Percentiles rank a stretch among this genome's conserved stretches.
phyloP scores from a whole-genome alignment of 2,113 vertebrate species.

The Brachypteracias leptosomus region DNA sequence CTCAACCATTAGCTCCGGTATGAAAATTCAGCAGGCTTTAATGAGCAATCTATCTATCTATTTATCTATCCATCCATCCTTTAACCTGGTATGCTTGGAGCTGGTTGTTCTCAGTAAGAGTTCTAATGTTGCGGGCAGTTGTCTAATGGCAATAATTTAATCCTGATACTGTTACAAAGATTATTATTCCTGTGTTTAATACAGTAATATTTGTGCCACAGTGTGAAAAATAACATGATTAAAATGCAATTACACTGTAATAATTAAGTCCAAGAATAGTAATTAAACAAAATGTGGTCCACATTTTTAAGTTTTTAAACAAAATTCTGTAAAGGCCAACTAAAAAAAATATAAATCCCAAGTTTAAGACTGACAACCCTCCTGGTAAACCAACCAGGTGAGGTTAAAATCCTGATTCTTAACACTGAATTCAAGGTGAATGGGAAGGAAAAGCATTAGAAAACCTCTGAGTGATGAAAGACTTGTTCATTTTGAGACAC shows the following conservation, averaged over 20 bases:
- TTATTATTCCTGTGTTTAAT: background rate
- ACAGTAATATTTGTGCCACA: background rate
- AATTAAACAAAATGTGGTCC: background rate
- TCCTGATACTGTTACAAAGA: background rate
- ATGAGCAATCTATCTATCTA: background rate
- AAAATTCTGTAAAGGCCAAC: background rate
- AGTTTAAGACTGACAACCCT: background rate
- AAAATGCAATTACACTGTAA: background rate
- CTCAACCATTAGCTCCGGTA: conserved; percentile 51
- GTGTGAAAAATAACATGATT: background rate
- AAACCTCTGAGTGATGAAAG: background rate
- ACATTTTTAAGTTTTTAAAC: background rate
- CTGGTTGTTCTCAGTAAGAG: background rate
- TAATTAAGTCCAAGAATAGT: background rate
- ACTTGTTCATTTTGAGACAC: background rate
- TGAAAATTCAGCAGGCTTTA: background rate
- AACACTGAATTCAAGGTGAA: background rate
- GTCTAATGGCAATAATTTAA: background rate
- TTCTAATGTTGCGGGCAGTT: background rate
- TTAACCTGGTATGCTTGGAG: background rate
- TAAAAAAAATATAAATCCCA: background rate
- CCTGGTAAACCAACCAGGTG: background rate
- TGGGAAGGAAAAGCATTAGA: background rate
- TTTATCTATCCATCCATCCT: background rate
- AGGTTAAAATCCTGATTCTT: background rate